phyloP scores from a whole-genome alignment of 2,113 vertebrate genomes.

The Gobius niger region DNA sequence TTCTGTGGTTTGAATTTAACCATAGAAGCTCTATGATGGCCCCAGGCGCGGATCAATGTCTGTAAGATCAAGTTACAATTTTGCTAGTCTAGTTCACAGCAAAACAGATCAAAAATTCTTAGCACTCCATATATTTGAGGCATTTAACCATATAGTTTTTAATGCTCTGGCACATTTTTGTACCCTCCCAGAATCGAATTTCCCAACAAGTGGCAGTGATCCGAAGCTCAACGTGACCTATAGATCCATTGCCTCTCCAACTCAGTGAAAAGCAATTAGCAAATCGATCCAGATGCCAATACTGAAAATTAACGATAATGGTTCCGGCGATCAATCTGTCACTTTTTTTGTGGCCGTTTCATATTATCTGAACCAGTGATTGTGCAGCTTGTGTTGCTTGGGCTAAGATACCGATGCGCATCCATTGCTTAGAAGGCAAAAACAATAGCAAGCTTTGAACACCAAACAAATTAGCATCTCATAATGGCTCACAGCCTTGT shows the following conservation, averaged over 20 bases:
- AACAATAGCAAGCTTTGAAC: not conserved
- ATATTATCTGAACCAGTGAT: not conserved
- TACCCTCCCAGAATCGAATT: not conserved
- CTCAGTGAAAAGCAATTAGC: slow-evolving; percentile 6
- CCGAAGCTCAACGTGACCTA: not conserved
- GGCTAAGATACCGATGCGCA: not conserved
- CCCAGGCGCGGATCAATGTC: not conserved
- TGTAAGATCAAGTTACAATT: not conserved
- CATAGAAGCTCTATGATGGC: slow-evolving; percentile 4
- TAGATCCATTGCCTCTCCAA: slow-evolving; percentile 2
- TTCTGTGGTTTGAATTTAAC: slow-evolving; percentile 7
- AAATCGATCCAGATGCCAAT: slow-evolving; percentile 4
- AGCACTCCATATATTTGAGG: not conserved
- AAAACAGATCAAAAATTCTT: not conserved
- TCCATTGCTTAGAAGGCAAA: not conserved
- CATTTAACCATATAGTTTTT: not conserved
- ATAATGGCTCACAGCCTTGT: not conserved
- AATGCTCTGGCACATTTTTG: not conserved
- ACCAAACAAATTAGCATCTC: not conserved
- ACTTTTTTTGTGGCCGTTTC: slow-evolving; percentile 3
- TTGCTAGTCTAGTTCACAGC: not conserved
- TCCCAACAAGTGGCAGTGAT: not conserved
- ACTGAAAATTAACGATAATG: slow-evolving; percentile 5
- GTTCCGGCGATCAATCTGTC: slow-evolving; percentile 1
- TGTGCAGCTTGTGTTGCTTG: not conserved